Evolutionary conservation across 2,797 vertebrate genomes (phyloP), one percentile per base, ranked within the genome.

Genomic region (Eptatretus atami): DNA sequence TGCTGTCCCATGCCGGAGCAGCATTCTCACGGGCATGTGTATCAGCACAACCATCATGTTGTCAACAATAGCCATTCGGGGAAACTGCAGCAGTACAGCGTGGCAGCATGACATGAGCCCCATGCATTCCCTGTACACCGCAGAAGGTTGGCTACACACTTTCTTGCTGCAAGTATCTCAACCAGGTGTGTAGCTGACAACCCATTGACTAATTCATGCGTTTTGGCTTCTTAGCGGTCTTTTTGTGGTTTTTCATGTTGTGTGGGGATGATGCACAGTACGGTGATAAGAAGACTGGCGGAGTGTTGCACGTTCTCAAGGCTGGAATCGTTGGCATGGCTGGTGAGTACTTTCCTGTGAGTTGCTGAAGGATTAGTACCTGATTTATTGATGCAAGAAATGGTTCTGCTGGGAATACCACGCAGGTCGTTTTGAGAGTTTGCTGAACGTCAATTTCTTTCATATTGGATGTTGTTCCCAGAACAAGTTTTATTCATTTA

Each of bases 161-260:
- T 98, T 98, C 72, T 92, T 66, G 86, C 88, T 63, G 90, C 65
- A 98, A 98, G 67, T 95, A 98, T 66, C 79, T 98, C 64, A 98
- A 94, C 70, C 81, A 94, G 84, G 90, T 92, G 70, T 54, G 13
- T 3, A n/a, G 15, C 19, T 54, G 52, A n/a, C 25, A 10, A 53
- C 2, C 52, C 31, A 8, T 44, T 44, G 4, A 44, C 31, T 8
- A 44, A 44, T 44, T 44, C 31, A 44, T 44, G 31, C 2, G 2
- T 44, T 44, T 44, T 44, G 31, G 31, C 31, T 44, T 44, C 4
- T 44, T 44, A 3, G 31, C 31, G 31, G 31, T 44, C 31, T 44
- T 44, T 2, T 44, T 44, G 6, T 44, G 31, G 31, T 44, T 44
- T 44, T 44, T 44, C 4, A 44, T 44, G 31, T 44, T 44, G 31